Evolutionary conservation across 2,113 vertebrate species (phyloP).

Genomic region (Leptocoma aspasia): DNA sequence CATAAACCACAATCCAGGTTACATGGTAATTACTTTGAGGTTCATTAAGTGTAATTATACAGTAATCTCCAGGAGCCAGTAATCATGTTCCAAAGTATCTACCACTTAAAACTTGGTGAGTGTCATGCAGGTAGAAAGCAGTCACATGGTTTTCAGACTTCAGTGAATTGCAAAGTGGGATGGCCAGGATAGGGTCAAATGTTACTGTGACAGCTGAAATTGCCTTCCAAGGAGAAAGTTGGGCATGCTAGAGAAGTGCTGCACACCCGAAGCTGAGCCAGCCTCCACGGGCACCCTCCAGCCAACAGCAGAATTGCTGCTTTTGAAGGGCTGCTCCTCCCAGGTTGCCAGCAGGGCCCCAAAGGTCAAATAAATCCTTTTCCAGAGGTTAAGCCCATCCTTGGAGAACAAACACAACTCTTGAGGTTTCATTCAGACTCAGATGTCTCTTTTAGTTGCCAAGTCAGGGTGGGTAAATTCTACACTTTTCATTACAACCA

Average conservation of each 20-base stretch:
- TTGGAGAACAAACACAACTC: not conserved
- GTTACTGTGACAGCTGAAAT: not conserved
- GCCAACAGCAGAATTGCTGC: not conserved
- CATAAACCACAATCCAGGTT: conserved; percentile 48
- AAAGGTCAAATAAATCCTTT: not conserved
- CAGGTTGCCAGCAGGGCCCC: not conserved
- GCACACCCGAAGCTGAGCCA: not conserved
- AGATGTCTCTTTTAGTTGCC: not conserved
- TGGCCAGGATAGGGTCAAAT: not conserved
- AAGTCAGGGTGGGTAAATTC: not conserved
- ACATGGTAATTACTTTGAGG: conserved; percentile 58
- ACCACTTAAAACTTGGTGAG: conserved; percentile 27
- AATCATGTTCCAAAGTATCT: conserved; percentile 61
- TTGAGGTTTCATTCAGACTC: not conserved
- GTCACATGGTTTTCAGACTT: not conserved
- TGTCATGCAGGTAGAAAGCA: conserved; percentile 14
- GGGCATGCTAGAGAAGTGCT: not conserved
- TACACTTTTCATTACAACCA: not conserved
- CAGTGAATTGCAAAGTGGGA: not conserved
- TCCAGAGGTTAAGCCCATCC: not conserved
- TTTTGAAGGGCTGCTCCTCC: not conserved
- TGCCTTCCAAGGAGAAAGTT: not conserved
- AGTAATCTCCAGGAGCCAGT: conserved; percentile 59
- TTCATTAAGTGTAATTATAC: conserved; percentile 69
- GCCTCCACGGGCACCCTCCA: not conserved